Evolutionary conservation across 2,888 invertebrate species (phyloP).

Genomic region (Drosophila formosana): DNA sequence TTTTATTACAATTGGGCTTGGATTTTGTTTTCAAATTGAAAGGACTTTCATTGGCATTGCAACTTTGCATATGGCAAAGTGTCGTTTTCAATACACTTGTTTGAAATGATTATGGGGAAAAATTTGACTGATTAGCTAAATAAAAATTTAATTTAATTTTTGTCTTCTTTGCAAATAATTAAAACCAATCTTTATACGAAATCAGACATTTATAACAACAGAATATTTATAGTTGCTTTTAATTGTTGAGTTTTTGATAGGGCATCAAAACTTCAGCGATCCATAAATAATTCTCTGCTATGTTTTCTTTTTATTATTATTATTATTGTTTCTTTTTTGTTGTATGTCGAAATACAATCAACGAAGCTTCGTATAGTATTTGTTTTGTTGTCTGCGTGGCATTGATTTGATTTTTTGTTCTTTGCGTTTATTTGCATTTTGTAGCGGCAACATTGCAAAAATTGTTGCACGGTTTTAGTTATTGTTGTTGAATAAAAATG

Average conservation of each 20-base stretch:
- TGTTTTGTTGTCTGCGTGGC: slow-evolving; percentile 34
- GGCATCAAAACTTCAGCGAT: not conserved
- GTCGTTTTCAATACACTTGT: not conserved
- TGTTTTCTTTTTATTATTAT: slow-evolving; percentile 12
- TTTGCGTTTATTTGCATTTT: slow-evolving; percentile 33
- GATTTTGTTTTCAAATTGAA: slow-evolving; percentile 22
- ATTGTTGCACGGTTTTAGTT: slow-evolving; percentile 41
- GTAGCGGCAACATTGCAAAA: slow-evolving; percentile 44
- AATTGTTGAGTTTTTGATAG: not conserved
- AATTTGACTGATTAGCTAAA: not conserved
- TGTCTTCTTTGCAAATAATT: too few relatives aligned
- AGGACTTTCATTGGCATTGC: slow-evolving; percentile 2
- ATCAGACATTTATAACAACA: too few relatives aligned
- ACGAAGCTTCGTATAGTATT: slow-evolving; percentile 32
- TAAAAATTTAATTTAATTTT: too few relatives aligned
- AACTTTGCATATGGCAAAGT: slow-evolving; percentile 19
- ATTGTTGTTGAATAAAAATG: slow-evolving; percentile 44
- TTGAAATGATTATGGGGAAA: not conserved
- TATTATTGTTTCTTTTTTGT: slow-evolving; percentile 11
- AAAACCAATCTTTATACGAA: too few relatives aligned
- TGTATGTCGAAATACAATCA: slow-evolving; percentile 58
- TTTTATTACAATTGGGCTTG: slow-evolving; percentile 4
- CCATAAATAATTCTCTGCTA: not conserved
- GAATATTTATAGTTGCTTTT: too few relatives aligned
- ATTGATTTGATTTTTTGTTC: slow-evolving; percentile 57